Evolutionary conservation across 2,797 vertebrate species (phyloP), one percentile per base, ranked within the genome.

Genomic region (Rhinatrema bivittatum): DNA sequence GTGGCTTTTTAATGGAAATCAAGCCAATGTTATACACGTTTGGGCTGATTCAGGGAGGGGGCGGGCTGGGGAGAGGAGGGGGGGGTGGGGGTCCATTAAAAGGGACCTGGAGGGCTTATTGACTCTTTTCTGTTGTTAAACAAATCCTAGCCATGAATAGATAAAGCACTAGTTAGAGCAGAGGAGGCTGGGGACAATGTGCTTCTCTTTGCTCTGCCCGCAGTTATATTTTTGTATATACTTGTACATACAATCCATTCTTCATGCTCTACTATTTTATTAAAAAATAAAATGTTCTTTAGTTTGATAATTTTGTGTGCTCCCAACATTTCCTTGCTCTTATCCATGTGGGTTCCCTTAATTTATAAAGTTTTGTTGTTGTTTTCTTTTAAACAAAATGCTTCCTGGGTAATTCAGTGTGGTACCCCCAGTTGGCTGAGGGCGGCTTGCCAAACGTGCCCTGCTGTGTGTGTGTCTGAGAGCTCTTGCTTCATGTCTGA

Each of bases 1-100:
- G 81, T 83, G 81, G 81, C 85, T 90, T 90, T 94, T 91, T 88
- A 71, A 89, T 91, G 88, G 86, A 91, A 91, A 91, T 87, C 61
- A 67, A 85, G 83, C 74, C 81, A 60, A 65, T 81, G 85, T 82
- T 81, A 81, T 79, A 79, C 80, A 82, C 73, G 74, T 86, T 86
- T 73, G 79, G 82, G 80, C 81, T 86, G 84, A 81, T 87, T 76
- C 72, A 50, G 69, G 58, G 57, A 71, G 38, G 42, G 76, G 48
- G 53, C 43, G 50, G 63, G 68, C n/a, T n/a, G n/a, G n/a, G n/a
- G n/a, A n/a, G n/a, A n/a, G n/a, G 72, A 50, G 69, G 58, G 57
- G 71, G 38, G 42, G 76, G 48, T 53, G 43, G 50, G 63, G 68
- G 66, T 78, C 85, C 75, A 78, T 68, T 84, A 75, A 82, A 76